These are phyloP conservation scores for Lerema accius DNA, from an alignment of 1,140 invertebrate species.

Conservation along the genomic window DNA sequence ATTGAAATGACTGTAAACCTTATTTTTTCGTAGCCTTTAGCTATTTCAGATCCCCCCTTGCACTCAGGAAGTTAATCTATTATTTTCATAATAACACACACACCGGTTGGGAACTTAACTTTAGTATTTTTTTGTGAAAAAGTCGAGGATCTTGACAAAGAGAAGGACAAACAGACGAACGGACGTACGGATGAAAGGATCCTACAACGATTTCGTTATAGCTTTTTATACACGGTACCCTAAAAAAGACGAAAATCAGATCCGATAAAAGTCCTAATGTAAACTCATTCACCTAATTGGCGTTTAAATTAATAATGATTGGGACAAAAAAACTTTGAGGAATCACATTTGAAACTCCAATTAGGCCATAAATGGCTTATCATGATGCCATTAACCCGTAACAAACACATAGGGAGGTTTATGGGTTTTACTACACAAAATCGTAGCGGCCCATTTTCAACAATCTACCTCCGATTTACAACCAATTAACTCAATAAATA, in stretches of 20 bases:
- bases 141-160: too few species aligned
- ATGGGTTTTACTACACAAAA: constrained; percentile 78
- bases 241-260: not conserved
- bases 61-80: too few species aligned
- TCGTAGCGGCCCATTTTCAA: constrained; percentile 67
- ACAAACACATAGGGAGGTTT: constrained; percentile 72
- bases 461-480: constrained; percentile 71
- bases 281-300: constrained; percentile 57
- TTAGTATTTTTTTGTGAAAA: too few species aligned
- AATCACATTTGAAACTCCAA: constrained; percentile 67
- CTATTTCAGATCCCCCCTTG: too few species aligned
- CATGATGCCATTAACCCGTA: constrained; percentile 72
- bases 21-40: too few species aligned
- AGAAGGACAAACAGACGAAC: too few species aligned
- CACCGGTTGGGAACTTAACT: too few species aligned
- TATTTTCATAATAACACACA: too few species aligned
- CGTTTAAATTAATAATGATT: constrained; percentile 75
- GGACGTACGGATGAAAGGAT: too few species aligned
- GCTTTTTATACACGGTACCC: constrained; percentile 2
- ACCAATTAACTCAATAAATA: constrained; percentile 79
- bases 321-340: constrained; percentile 56
- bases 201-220: too few species aligned
- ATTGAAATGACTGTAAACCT: too few species aligned
- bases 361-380: constrained; percentile 76
- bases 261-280: constrained; percentile 14